Conservation (phyloP, 1,140 invertebrate genomes). For the Polypedilum vanderplanki region DNA sequence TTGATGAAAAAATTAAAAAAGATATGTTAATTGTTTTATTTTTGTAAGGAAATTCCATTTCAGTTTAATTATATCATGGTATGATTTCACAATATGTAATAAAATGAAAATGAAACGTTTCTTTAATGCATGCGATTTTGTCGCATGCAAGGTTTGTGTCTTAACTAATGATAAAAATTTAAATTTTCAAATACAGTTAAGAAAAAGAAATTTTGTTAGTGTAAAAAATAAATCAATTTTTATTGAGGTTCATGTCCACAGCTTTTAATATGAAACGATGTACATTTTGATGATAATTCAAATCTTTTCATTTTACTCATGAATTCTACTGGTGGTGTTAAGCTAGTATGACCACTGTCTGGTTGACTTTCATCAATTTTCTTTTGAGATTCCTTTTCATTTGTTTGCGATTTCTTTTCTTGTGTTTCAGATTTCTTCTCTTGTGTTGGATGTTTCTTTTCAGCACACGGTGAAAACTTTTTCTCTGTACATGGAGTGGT, state of each 20-base stretch:
- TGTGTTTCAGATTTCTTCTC: background rate
- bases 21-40: no score
- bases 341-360: background rate
- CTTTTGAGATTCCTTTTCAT: background rate
- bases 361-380: background rate
- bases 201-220: no score
- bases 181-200: no score
- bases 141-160: no score
- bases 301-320: background rate
- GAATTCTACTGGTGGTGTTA: background rate
- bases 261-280: background rate
- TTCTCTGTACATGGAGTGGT: background rate
- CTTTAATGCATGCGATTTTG: no score
- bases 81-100: no score
- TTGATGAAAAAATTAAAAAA: no score
- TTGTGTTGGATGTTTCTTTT: background rate
- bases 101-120: no score
- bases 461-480: background rate
- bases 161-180: no score
- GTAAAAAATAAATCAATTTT: no score
- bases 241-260: background rate
- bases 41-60: no score
- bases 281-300: background rate
- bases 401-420: background rate
- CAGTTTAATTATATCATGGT: no score